Percentiles rank a stretch among this genome's conserved stretches.
Conservation (phyloP, 2,113 vertebrate genomes). For the Ammodytes dubius region DNA sequence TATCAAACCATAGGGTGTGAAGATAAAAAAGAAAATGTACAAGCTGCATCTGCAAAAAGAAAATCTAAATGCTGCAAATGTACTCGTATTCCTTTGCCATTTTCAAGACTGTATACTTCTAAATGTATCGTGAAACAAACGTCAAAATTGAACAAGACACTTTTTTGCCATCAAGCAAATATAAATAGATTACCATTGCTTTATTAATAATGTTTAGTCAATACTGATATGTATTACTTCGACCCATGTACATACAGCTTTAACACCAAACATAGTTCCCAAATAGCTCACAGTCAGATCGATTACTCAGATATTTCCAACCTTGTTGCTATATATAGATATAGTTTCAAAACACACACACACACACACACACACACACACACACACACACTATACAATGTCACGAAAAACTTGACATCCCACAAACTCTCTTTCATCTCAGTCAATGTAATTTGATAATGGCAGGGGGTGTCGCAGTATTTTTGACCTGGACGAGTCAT, state of each 20-base stretch:
- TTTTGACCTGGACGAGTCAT: constrained; percentile 41
- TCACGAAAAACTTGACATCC: constrained; percentile 1
- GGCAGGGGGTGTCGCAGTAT: constrained; percentile 6
- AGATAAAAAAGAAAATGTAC: constrained; percentile 23
- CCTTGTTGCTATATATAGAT: not conserved
- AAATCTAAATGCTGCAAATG: not conserved
- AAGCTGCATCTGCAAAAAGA: not conserved
- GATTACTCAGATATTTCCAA: not conserved
- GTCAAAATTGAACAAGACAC: not conserved
- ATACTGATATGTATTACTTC: not conserved
- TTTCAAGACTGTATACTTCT: not conserved
- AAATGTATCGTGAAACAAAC: not conserved
- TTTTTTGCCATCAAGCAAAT: constrained; percentile 8
- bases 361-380: no score
- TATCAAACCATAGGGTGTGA: constrained; percentile 38
- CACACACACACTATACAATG: not conserved
- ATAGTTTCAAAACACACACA: not conserved
- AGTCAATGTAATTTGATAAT: constrained; percentile 34
- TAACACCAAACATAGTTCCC: not conserved
- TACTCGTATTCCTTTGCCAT: not conserved
- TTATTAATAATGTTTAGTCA: not conserved
- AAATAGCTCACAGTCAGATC: not conserved
- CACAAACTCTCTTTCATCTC: constrained; percentile 24
- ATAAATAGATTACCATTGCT: not conserved
- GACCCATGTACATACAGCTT: no score